Percentiles rank a stretch among this genome's conserved stretches.
phyloP scores from a whole-genome alignment of 2,797 vertebrate genomes.

The Natrix natrix region DNA sequence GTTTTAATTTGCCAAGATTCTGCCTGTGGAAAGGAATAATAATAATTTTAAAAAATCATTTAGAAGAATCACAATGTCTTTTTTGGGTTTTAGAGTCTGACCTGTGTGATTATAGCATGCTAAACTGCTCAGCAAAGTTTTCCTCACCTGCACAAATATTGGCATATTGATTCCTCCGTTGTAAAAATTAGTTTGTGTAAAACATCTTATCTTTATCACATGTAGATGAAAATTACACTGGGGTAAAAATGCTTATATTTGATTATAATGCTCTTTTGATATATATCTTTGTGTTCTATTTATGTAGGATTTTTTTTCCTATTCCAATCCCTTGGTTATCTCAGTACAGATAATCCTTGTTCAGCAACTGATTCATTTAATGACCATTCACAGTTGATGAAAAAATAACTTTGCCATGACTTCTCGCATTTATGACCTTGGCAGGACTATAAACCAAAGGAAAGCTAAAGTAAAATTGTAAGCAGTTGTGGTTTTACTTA shows the following conservation, averaged over 20 bases:
- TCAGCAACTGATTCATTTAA: not conserved
- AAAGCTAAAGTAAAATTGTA: not conserved
- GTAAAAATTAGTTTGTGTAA: not conserved
- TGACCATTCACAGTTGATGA: not conserved
- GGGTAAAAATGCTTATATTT: not conserved
- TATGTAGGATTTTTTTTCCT: conserved; percentile 21
- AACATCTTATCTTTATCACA: not conserved
- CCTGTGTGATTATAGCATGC: not conserved
- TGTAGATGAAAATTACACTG: not conserved
- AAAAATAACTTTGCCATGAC: not conserved
- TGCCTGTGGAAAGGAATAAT: not conserved
- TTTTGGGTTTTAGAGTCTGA: not conserved
- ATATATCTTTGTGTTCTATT: not conserved
- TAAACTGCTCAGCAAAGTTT: not conserved
- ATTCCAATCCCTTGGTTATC: conserved; percentile 9
- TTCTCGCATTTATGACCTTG: not conserved
- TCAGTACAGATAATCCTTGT: not conserved
- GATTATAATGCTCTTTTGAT: not conserved
- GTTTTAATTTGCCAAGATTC: not conserved
- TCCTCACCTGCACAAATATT: not conserved
- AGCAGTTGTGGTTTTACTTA: not conserved
- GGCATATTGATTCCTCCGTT: not conserved
- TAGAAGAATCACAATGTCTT: not conserved
- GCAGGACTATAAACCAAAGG: not conserved
- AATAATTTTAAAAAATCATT: not conserved